Base-by-base conservation (phyloP, 2,113 vertebrate species). In the Quiscalus mexicanus region DNA sequence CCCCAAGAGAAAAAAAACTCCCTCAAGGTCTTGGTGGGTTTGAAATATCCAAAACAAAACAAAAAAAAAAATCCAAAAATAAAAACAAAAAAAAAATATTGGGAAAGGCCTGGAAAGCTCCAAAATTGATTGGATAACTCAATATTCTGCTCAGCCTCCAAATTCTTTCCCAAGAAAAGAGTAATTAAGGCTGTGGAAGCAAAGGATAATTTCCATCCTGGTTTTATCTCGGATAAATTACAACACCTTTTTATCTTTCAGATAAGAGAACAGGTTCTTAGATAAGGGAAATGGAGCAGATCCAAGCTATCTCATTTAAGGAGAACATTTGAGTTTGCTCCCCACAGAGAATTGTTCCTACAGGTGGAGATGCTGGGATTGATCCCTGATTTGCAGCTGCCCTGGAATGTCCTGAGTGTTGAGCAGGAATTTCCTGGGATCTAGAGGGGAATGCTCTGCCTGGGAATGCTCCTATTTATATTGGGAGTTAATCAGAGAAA, bases 101-200 rank as follows among this genome's bases (percentile, higher is more conserved):
- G 2, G 5, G 7, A 52, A 60, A 22, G 16, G 39, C 11, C 16
- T 19, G 53, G 44, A 35, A 44, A 93, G 5, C 45, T 30, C 49
- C 41, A 56, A 62, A 23, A 39, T 33, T 18, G 59, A 12, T 25
- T 58, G 27, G 24, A 56, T 33, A 78, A 30, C 12, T 87, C 78
- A 18, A 45, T 60, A 58, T 73, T 81, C 85, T 62, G 33, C 69
- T 90, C 64, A 20, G 27, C 15, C 55, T 47, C 41, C 59, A 47
- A 50, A 35, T 14, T 11, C 25, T 13, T 89, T 23, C 27, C 12
- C 11, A 81, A 90, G 44, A 59, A 44, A 77, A 56, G 65, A 28
- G 19, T 65, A 62, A 90, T 94, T 87, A 94, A 93, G 50, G 85
- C 14, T 33, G 24, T 33, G 75, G 74, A 80, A 85, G 80, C 64